Conservation (phyloP, 2,113 vertebrate genomes). For the Pachyramphus minor region DNA sequence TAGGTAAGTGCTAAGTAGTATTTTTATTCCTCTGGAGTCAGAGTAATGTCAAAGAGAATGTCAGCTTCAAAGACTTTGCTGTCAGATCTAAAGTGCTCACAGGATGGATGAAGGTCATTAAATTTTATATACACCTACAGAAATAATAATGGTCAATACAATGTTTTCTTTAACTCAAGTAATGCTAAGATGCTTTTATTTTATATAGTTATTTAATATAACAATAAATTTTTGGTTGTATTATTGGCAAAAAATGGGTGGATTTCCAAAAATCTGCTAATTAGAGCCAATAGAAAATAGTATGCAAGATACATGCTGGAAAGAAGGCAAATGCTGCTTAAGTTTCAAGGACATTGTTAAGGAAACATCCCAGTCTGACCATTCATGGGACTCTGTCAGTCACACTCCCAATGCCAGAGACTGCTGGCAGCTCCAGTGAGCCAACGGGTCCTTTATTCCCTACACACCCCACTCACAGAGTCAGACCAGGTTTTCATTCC, state of each 20-base stretch:
- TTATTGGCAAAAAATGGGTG: not conserved
- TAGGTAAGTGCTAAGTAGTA: constrained; percentile 35
- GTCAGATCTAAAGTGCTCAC: not conserved
- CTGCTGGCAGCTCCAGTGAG: not conserved
- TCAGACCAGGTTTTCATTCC: not conserved
- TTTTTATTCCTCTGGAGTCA: constrained; percentile 38
- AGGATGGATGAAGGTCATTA: constrained; percentile 1
- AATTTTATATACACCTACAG: not conserved
- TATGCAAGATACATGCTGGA: not conserved
- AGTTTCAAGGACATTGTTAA: not conserved
- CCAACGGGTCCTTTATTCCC: rapidly evolving
- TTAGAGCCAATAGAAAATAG: not conserved
- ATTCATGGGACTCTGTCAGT: not conserved
- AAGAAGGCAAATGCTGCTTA: not conserved
- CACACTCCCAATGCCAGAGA: not conserved
- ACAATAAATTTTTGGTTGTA: not conserved
- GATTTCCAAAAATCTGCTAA: not conserved
- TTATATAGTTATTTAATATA: not conserved
- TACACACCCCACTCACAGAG: not conserved
- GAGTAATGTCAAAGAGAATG: constrained; percentile 18
- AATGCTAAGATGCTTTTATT: not conserved
- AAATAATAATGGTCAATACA: not conserved
- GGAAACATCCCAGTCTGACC: not conserved
- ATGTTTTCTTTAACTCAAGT: not conserved
- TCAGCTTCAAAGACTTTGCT: constrained; percentile 39